Percentiles rank a stretch among this genome's conserved stretches.
Evolutionary conservation across 2,113 vertebrate genomes (phyloP).

Genomic region (Daphoenositta chrysoptera): DNA sequence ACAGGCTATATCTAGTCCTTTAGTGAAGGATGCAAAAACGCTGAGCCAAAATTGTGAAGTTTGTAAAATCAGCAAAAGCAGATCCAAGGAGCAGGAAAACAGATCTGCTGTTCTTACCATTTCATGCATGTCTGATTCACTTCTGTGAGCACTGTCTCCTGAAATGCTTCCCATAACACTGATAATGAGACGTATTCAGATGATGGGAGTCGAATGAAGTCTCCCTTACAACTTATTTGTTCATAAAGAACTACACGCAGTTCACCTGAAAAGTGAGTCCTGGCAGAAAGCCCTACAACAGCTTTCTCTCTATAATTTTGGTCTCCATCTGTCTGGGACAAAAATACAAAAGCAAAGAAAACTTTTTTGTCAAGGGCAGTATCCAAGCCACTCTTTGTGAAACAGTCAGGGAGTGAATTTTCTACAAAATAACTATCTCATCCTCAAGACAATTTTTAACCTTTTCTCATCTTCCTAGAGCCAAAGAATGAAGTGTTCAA

Average conservation of each 20-base stretch:
- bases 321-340: not conserved
- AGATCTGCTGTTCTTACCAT: not conserved
- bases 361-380: not conserved
- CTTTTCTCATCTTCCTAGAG: not conserved
- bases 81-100: not conserved
- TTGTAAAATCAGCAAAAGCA: not conserved
- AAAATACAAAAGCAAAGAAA: not conserved
- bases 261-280: not conserved
- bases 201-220: not conserved
- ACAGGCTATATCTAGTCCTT: not conserved
- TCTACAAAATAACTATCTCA: not conserved
- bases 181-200: not conserved
- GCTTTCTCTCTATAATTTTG: accelerated
- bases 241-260: not conserved
- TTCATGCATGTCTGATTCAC: not conserved
- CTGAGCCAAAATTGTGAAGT: not conserved
- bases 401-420: not conserved
- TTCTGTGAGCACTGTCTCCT: not conserved
- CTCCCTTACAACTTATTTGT: not conserved
- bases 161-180: not conserved
- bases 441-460: not conserved
- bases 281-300: not conserved
- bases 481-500: not conserved
- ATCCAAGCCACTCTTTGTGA: not conserved
- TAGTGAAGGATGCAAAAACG: not conserved